These are phyloP conservation scores for Todiramphus chloris DNA, from an alignment of 2,113 vertebrate genomes.

Conservation along the genomic window DNA sequence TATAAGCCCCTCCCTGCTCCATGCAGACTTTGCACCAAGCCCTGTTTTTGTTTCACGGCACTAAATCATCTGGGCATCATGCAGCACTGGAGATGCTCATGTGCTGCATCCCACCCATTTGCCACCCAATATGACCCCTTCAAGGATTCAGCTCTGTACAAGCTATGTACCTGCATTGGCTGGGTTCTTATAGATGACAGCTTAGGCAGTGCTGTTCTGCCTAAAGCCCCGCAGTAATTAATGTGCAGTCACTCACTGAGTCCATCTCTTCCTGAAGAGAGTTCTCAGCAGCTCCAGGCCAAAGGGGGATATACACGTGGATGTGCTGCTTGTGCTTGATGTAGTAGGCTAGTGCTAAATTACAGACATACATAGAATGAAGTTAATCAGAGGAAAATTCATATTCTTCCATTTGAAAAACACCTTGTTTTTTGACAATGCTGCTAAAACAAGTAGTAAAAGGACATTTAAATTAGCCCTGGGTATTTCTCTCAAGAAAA, in stretches of 20 bases:
- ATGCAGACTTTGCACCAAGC: not conserved
- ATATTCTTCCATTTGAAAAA: not conserved
- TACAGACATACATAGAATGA: not conserved
- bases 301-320: not conserved
- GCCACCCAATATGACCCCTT: not conserved
- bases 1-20: not conserved
- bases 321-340: not conserved
- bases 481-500: constrained; percentile 16
- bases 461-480: constrained; percentile 16
- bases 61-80: not conserved
- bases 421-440: not conserved
- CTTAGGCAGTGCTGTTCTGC: not conserved
- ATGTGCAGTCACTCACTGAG: not conserved
- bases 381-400: not conserved
- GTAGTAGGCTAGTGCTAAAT: not conserved
- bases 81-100: not conserved
- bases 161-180: not conserved
- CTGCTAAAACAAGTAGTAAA: not conserved
- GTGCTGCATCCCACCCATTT: not conserved
- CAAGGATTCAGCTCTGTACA: not conserved
- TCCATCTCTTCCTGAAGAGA: not conserved
- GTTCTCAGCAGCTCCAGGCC: not conserved
- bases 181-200: not conserved
- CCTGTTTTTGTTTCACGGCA: not conserved
- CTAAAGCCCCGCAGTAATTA: not conserved